phyloP scores from a whole-genome alignment of 2,888 invertebrate species.

The Microctonus hyperodae region DNA sequence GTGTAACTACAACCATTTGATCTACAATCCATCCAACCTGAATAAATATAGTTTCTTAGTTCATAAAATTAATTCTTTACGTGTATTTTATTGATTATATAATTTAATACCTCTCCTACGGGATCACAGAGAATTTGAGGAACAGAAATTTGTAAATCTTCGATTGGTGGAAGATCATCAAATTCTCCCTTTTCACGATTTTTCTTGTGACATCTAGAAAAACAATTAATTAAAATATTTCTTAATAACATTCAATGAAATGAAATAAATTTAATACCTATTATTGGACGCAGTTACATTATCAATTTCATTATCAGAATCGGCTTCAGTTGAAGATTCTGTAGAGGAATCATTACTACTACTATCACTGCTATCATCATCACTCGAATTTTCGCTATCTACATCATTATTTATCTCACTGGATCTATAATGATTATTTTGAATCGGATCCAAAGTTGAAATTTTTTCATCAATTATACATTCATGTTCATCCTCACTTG shows the following conservation, averaged over 20 bases:
- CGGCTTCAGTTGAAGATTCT: conserved; percentile 36
- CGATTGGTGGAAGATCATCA: conserved; percentile 81
- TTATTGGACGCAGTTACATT: conserved; percentile 26
- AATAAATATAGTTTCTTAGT: conserved; percentile 44
- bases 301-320: conserved; percentile 35
- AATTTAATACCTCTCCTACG: conserved; percentile 70
- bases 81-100: neutral
- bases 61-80: conserved; percentile 1
- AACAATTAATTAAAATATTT: neutral
- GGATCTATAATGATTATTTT: conserved; percentile 31
- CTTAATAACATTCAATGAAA: neutral
- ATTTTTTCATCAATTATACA: conserved; percentile 24
- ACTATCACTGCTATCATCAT: conserved; percentile 37
- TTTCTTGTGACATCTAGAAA: conserved; percentile 21
- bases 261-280: conserved; percentile 17
- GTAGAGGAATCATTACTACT: conserved; percentile 37
- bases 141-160: conserved; percentile 81
- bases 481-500: conserved; percentile 45
- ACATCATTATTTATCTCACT: conserved; percentile 34
- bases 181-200: conserved; percentile 65
- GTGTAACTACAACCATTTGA: conserved; percentile 74
- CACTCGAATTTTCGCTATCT: conserved; percentile 47
- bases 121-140: conserved; percentile 76
- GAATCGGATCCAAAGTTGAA: neutral
- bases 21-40: conserved; percentile 64